A percentile compares a stretch with the other conserved stretches of the same genome.
These are phyloP conservation scores for Heterohyrax brucei DNA, from an alignment of 2,797 vertebrate species.

Conservation along the genomic window DNA sequence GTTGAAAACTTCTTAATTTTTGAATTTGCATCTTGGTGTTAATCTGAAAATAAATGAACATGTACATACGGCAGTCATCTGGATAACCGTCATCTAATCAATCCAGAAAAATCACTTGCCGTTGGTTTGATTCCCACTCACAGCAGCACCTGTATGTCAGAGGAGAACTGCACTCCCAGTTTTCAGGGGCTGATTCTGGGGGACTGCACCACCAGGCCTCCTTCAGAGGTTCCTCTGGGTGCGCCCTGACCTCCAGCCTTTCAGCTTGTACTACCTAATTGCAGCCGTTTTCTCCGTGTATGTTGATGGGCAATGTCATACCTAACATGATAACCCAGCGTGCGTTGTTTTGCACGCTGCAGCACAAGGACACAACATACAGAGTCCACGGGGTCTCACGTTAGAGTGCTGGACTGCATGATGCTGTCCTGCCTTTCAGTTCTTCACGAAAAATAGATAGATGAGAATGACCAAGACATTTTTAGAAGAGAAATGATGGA, in stretches of 20 bases:
- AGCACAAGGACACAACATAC: too few species aligned
- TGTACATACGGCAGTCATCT: neutral
- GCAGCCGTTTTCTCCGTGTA: neutral
- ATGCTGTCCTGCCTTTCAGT: neutral
- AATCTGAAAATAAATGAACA: conserved; percentile 11
- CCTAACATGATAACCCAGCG: neutral
- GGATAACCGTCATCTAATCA: neutral
- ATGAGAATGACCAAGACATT: neutral
- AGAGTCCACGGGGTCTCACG: neutral
- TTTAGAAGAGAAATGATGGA: conserved; percentile 1
- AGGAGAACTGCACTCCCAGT: neutral
- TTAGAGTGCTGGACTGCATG: neutral
- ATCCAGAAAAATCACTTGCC: neutral
- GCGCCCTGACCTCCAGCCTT: neutral
- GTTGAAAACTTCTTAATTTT: neutral
- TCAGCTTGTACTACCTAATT: neutral
- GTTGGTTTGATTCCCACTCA: neutral
- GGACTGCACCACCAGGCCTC: neutral
- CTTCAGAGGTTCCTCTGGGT: neutral
- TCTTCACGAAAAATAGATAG: neutral
- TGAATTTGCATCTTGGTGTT: conserved; percentile 2
- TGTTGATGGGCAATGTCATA: neutral
- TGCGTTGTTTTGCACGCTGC: neutral
- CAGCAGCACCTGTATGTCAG: neutral
- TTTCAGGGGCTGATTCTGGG: neutral